These are phyloP conservation scores for Callimorpha dominula DNA, from an alignment of 2,888 invertebrate species.

Conservation along the genomic window DNA sequence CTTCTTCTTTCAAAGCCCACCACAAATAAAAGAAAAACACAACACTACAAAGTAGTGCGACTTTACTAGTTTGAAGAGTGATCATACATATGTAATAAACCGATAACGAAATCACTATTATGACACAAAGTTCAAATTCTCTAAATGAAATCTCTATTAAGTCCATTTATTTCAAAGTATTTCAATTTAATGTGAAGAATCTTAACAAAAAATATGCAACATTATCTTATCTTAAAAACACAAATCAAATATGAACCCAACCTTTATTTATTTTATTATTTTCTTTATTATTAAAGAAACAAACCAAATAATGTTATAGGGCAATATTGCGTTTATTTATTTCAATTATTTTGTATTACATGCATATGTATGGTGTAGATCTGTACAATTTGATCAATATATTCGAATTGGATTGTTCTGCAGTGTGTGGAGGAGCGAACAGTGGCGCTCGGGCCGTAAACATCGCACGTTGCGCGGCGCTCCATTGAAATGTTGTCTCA, in stretches of 20 bases:
- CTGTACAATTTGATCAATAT: constrained; percentile 75
- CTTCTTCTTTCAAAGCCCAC: no score
- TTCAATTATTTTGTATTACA: constrained; percentile 39
- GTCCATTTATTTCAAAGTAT: no score
- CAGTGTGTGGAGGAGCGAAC: constrained; percentile 61
- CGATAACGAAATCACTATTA: no score
- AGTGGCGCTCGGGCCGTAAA: constrained; percentile 72
- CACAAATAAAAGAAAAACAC: no score
- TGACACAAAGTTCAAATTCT: no score
- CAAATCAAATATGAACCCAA: constrained; percentile 6
- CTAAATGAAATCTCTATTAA: no score
- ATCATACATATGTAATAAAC: no score
- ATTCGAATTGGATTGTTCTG: constrained; percentile 74
- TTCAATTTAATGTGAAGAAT: no score
- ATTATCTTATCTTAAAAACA: not conserved
- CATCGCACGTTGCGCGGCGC: constrained; percentile 72
- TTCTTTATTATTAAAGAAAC: constrained; percentile 1
- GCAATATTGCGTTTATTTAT: constrained; percentile 45
- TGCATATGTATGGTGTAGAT: constrained; percentile 44
- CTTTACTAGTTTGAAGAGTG: no score
- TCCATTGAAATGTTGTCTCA: constrained; percentile 83
- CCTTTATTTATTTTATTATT: no score
- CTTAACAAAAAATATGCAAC: constrained; percentile 10
- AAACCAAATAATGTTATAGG: constrained; percentile 3
- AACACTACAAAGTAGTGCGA: no score